phyloP scores from a whole-genome alignment of 2,113 vertebrate species.

The Orthonyx spaldingii region DNA sequence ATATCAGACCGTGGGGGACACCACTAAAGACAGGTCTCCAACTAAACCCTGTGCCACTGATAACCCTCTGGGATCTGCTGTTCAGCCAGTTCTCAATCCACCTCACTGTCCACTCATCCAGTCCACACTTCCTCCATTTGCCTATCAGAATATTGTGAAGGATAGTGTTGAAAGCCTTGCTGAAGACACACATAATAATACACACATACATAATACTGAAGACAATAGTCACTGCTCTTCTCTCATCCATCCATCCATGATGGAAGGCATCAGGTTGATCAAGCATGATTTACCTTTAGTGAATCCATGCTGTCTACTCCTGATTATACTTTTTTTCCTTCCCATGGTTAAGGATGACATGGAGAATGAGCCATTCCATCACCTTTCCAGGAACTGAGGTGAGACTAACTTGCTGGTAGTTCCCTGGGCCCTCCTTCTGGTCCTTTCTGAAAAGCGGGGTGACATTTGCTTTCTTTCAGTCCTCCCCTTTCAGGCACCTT shows the following conservation, averaged over 20 bases:
- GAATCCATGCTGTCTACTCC: background rate
- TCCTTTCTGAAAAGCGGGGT: background rate
- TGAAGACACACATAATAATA: background rate
- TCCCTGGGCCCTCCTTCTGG: background rate
- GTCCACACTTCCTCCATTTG: background rate
- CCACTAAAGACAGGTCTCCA: background rate
- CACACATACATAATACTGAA: background rate
- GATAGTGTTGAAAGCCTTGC: background rate
- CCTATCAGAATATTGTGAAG: background rate
- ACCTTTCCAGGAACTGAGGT: background rate
- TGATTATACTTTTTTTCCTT: background rate
- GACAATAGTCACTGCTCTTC: background rate
- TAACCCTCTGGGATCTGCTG: fast-evolving
- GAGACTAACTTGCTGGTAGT: background rate
- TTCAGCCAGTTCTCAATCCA: background rate
- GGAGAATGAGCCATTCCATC: fast-evolving
- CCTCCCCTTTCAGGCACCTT: background rate
- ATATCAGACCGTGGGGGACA: background rate
- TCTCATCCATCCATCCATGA: background rate
- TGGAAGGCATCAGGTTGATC: background rate
- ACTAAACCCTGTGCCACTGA: background rate
- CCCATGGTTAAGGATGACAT: background rate
- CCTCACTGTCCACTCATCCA: background rate
- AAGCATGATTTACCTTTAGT: background rate
- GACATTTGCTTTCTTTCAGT: background rate